Conservation (phyloP, 2,113 vertebrate genomes). For the Tragelaphus buxtoni region DNA sequence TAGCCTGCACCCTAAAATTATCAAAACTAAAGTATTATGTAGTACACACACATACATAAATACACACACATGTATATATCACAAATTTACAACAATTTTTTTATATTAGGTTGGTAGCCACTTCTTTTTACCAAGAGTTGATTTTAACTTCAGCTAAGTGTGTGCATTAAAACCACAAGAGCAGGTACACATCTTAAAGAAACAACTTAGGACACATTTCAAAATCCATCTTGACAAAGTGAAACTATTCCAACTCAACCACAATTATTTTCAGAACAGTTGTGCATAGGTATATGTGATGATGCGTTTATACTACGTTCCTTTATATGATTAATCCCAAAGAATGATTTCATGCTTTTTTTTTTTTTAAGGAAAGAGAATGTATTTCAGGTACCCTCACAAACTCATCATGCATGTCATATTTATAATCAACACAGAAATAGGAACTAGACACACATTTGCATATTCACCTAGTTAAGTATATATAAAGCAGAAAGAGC, state of each 20-base stretch:
- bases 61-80: background rate
- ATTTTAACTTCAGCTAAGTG: background rate
- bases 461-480: background rate
- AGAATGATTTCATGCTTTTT: background rate
- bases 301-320: background rate
- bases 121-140: background rate
- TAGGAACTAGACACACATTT: background rate
- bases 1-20: background rate
- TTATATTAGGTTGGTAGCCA: background rate
- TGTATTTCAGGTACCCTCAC: background rate
- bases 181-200: background rate
- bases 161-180: background rate
- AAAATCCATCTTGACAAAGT: background rate
- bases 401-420: background rate
- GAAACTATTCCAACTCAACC: background rate
- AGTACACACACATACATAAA: background rate
- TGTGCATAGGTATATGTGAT: background rate
- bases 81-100: background rate
- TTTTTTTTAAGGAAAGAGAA: background rate
- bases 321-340: background rate
- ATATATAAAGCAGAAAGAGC: background rate
- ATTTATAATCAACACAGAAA: background rate
- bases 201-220: background rate
- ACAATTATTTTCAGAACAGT: background rate
- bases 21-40: background rate